These are phyloP conservation scores for Lepetodrilus schrolli DNA, from an alignment of 2,888 invertebrate genomes.

Conservation along the genomic window DNA sequence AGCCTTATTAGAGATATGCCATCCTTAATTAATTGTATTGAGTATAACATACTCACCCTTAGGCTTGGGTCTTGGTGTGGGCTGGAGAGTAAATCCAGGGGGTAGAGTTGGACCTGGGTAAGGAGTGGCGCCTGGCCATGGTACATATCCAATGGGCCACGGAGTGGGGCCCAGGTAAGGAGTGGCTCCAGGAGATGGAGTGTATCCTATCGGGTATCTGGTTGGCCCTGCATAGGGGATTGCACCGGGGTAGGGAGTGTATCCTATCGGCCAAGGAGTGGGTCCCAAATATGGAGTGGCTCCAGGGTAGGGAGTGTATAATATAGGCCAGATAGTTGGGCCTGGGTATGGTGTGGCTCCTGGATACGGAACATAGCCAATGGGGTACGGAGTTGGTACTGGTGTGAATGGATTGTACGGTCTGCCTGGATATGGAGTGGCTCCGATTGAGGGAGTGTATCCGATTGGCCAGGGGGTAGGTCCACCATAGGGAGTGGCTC, in stretches of 20 bases:
- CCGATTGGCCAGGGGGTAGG: conserved; percentile 35
- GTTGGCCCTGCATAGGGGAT: too few species aligned
- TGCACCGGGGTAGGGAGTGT: neutral
- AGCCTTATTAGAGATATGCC: too few species aligned
- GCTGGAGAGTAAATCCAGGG: neutral
- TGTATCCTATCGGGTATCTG: neutral
- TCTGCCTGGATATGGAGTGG: neutral
- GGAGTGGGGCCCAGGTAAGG: neutral
- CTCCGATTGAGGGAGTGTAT: conserved; percentile 37
- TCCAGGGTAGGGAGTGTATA: neutral
- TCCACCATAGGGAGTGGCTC: neutral
- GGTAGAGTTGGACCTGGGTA: too few species aligned
- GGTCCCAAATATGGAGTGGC: neutral
- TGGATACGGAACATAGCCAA: neutral
- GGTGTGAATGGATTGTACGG: neutral
- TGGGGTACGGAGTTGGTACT: conserved; percentile 1
- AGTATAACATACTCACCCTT: too few species aligned
- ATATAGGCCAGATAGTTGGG: neutral
- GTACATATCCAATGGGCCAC: neutral
- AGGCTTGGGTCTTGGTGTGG: neutral
- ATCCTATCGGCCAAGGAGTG: neutral
- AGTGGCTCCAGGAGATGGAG: neutral
- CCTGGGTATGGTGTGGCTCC: conserved; percentile 1
- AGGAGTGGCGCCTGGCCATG: neutral
- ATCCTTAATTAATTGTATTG: too few species aligned